Evolutionary conservation across 2,888 invertebrate species (phyloP).

Genomic region (Teleiodes luculella): DNA sequence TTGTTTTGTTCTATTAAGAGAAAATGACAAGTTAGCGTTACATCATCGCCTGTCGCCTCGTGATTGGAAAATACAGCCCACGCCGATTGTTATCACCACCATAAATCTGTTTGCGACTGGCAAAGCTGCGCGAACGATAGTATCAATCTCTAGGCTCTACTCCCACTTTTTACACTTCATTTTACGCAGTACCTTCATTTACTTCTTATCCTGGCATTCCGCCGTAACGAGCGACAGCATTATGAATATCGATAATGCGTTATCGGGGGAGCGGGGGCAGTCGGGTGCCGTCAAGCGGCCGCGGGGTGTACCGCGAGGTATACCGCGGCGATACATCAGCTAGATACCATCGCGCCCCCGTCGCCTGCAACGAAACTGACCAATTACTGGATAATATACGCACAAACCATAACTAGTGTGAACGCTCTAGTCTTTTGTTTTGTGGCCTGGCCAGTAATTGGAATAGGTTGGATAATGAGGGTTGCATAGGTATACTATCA

Average conservation of each 20-base stretch:
- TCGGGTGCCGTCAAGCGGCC: constrained; percentile 48
- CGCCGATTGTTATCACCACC: neutral
- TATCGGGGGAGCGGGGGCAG: constrained; percentile 27
- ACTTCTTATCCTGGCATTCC: constrained; percentile 8
- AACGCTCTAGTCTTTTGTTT: constrained; percentile 7
- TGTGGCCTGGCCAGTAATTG: neutral
- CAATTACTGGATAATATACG: constrained; percentile 46
- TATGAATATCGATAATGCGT: constrained; percentile 51
- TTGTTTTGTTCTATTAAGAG: neutral
- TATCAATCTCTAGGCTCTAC: constrained; percentile 1
- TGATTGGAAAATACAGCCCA: constrained; percentile 1
- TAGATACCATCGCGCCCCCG: constrained; percentile 55
- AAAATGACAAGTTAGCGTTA: neutral
- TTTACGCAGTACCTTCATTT: constrained; percentile 8
- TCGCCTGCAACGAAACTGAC: constrained; percentile 58
- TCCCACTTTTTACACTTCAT: constrained; percentile 3
- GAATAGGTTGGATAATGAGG: neutral
- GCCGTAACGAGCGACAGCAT: constrained; percentile 46
- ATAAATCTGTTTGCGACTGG: neutral
- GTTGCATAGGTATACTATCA: too few relatives aligned
- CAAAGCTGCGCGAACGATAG: neutral
- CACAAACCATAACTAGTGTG: constrained; percentile 20
- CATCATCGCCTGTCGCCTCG: neutral
- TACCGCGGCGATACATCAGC: constrained; percentile 52
- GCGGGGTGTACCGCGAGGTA: constrained; percentile 30